Evolutionary conservation across 2,888 invertebrate species (phyloP).

Genomic region (Epistrophe eligans): DNA sequence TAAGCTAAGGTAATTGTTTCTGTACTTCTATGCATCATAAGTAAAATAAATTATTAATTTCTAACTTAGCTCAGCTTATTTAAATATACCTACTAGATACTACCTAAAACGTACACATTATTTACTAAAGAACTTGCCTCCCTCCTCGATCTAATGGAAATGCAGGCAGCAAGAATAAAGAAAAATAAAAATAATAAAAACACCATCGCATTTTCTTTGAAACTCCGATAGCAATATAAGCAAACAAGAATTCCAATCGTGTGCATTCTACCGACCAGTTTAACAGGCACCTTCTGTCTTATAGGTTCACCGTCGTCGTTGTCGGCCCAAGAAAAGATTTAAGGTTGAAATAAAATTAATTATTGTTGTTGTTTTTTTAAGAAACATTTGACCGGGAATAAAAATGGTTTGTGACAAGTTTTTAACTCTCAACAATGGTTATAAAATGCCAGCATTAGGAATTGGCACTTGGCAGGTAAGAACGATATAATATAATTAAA

Average conservation of each 20-base stretch:
- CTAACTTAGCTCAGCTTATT: too few relatives aligned
- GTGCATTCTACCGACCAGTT: slow-evolving; percentile 32
- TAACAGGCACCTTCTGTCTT: slow-evolving; percentile 22
- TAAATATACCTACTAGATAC: too few relatives aligned
- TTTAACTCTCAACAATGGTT: slow-evolving; percentile 85
- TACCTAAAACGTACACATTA: too few relatives aligned
- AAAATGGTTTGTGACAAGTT: slow-evolving; percentile 80
- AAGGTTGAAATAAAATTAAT: neutral
- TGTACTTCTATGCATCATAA: too few relatives aligned
- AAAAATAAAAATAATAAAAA: slow-evolving; percentile 1
- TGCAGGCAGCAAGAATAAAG: neutral
- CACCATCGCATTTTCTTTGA: neutral
- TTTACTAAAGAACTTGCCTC: too few relatives aligned
- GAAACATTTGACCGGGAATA: slow-evolving; percentile 37
- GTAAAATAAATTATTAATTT: too few relatives aligned
- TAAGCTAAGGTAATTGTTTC: too few relatives aligned
- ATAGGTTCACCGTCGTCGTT: slow-evolving; percentile 15
- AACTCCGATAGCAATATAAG: neutral
- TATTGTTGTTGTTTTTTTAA: neutral
- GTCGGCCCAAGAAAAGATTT: neutral
- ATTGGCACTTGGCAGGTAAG: slow-evolving; percentile 93
- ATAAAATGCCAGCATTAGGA: slow-evolving; percentile 89
- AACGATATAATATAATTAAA: neutral
- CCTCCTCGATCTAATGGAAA: too few relatives aligned
- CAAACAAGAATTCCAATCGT: neutral